Conservation (phyloP, 1,140 invertebrate genomes). For the Aphis craccivora region DNA sequence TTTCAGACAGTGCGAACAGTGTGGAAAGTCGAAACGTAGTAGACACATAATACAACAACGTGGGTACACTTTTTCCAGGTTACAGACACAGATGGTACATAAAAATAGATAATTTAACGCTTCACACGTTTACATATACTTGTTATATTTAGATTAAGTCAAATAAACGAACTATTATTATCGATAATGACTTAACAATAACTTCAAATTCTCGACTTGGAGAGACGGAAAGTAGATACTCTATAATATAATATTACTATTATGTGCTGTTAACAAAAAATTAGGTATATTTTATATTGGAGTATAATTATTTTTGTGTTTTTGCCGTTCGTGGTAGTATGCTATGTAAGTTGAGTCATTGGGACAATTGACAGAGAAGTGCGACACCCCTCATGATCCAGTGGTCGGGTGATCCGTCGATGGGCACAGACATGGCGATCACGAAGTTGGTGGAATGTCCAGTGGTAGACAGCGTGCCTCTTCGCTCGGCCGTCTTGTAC, state of each 20-base stretch:
- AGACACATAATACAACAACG: not conserved
- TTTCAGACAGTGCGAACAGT: not conserved
- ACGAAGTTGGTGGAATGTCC: conserved; percentile 94
- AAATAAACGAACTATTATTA: too few species aligned
- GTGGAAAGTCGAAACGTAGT: not conserved
- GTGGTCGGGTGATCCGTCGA: conserved; percentile 73
- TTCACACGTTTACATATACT: too few species aligned
- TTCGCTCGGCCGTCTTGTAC: conserved; percentile 86
- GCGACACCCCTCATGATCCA: conserved; percentile 91
- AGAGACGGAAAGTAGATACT: too few species aligned
- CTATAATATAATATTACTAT: too few species aligned
- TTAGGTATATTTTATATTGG: not conserved
- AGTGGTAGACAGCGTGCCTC: conserved; percentile 83
- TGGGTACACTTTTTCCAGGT: not conserved
- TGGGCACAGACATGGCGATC: conserved; percentile 79
- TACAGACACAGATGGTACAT: not conserved
- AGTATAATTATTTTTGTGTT: not conserved
- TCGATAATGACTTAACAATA: too few species aligned
- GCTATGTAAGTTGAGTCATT: conserved; percentile 65
- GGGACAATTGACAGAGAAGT: conserved; percentile 80
- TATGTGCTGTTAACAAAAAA: too few species aligned
- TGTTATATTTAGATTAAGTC: too few species aligned
- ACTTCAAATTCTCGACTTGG: too few species aligned
- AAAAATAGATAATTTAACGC: not conserved
- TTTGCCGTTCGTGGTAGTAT: not conserved